Base-by-base conservation (phyloP, 2,888 invertebrate species). In the Poecilobothrus nobilitatus region DNA sequence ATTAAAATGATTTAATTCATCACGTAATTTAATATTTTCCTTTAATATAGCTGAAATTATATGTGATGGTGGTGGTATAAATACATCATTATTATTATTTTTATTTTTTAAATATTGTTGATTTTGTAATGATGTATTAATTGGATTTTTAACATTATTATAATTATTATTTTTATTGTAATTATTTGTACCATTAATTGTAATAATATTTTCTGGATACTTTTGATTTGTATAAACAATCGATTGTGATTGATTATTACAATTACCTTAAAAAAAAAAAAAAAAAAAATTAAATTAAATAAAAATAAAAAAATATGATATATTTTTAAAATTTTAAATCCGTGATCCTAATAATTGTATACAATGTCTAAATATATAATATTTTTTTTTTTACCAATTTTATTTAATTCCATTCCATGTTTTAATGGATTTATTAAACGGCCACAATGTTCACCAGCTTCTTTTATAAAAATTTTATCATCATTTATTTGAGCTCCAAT, bases 401-500 rank as follows among this genome's bases (percentile, higher is more conserved):
- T 84, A 61, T 83, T 84, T 34, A 88, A 79, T 75, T 86, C 85
- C 89, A 89, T 89, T 70, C 88, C 88, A 74, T 84, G 83, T 53
- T 79, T 81, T 66, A 84, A 79, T 1, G 87, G 87, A 77, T 87
- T 84, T 41, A 87, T 84, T 71, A 84, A 82, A 71, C 88, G 80
- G 73, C 86, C 84, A 74, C 89, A 89, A 74, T 86, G 86, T 74
- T 86, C 86, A 0, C 88, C 88, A 33, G 88, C 88, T 80, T 89
- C 89, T 75, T 86, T 87, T 70, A 89, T 88, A 75, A 84, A 86
- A 72, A 88, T 86, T 73, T 86, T 86, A 63, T 84, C 84, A 61
- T 86, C 84, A 22, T 84, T 83, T 10, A 21, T 67, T 67, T 86
- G 86, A 21, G 84, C 80, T 12, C 88, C 88, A 33, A 88, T 88